These are phyloP conservation scores for Pseudococcus longispinus DNA, from an alignment of 2,888 invertebrate species.

Conservation along the genomic window DNA sequence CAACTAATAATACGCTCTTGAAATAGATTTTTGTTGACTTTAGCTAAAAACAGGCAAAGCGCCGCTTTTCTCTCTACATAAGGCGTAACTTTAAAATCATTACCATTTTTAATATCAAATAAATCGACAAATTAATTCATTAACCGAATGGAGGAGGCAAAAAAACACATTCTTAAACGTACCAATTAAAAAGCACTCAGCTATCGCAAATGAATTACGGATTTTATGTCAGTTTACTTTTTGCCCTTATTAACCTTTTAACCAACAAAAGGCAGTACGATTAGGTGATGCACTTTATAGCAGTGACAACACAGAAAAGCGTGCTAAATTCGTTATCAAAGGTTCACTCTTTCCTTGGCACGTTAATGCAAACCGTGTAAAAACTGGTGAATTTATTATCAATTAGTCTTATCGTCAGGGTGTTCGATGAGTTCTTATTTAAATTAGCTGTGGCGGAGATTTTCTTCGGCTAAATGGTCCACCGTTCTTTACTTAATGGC, in stretches of 20 bases:
- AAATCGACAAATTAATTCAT: neutral
- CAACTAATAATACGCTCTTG: neutral
- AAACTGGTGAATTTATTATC: neutral
- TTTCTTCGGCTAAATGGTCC: neutral
- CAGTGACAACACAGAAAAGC: neutral
- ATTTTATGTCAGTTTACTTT: neutral
- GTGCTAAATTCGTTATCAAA: neutral
- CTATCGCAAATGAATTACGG: neutral
- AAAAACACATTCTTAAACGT: neutral
- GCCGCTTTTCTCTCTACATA: neutral
- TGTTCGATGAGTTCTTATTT: neutral
- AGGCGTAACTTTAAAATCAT: slow-evolving; percentile 7
- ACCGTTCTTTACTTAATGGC: too few relatives aligned
- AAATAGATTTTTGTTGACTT: slow-evolving; percentile 13
- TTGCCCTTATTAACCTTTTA: slow-evolving; percentile 5
- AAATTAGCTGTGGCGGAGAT: neutral
- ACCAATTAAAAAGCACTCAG: neutral
- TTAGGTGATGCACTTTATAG: neutral
- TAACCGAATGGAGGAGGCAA: neutral
- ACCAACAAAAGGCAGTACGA: neutral
- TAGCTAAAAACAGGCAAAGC: neutral
- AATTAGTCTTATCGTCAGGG: neutral
- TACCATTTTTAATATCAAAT: slow-evolving; percentile 3
- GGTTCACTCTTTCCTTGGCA: neutral
- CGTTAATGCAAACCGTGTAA: neutral